phyloP scores from a whole-genome alignment of 1,140 invertebrate species.

The Cyclargus thomasi region DNA sequence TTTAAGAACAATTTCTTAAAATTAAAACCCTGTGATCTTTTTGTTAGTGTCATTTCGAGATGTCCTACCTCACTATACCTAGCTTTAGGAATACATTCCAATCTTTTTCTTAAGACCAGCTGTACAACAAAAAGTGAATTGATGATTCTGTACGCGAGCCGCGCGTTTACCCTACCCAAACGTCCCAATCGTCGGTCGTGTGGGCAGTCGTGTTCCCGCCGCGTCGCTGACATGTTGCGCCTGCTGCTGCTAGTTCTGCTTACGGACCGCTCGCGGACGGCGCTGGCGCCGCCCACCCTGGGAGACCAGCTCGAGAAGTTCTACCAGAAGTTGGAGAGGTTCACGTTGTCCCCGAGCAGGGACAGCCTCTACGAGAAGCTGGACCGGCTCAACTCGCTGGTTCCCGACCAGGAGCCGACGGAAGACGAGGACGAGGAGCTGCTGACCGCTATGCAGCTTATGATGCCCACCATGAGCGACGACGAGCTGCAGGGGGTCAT shows the following conservation, averaged over 20 bases:
- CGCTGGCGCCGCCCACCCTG: constrained; percentile 44
- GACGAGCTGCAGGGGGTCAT: constrained; percentile 46
- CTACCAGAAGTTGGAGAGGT: constrained; percentile 52
- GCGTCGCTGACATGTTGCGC: constrained; percentile 48
- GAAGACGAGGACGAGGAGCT: constrained; percentile 60
- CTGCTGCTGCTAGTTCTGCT: constrained; percentile 35
- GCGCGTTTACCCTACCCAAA: constrained; percentile 25
- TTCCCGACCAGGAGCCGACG: constrained; percentile 33
- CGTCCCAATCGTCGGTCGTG: constrained; percentile 24
- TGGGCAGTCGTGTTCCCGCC: constrained; percentile 39
- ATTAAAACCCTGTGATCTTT: too few relatives aligned
- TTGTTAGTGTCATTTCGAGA: too few relatives aligned
- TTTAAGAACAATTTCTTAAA: too few relatives aligned
- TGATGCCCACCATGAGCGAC: constrained; percentile 40
- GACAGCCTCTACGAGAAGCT: constrained; percentile 51
- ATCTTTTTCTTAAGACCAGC: not conserved
- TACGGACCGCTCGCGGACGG: constrained; percentile 37
- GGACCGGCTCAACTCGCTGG: constrained; percentile 47
- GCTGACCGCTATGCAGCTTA: constrained; percentile 48
- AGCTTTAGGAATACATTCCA: not conserved
- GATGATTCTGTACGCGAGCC: not conserved
- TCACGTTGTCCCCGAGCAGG: constrained; percentile 34
- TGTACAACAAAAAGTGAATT: constrained; percentile 5
- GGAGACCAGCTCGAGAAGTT: constrained; percentile 46
- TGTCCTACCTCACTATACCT: not conserved